Evolutionary conservation across 2,888 invertebrate species (phyloP).

Genomic region (Noctua comes): DNA sequence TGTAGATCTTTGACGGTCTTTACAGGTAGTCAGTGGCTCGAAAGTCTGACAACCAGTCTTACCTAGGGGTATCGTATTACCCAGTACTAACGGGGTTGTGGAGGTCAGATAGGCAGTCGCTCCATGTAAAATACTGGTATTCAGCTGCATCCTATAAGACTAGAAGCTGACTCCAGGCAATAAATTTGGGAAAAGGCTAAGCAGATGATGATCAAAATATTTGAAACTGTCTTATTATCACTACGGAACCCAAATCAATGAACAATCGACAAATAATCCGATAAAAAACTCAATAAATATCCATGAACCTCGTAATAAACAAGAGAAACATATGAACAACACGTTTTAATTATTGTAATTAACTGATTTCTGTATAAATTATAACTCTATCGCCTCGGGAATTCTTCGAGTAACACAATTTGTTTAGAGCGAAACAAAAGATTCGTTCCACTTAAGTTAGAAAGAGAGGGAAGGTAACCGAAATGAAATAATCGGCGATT

Average conservation of each 20-base stretch:
- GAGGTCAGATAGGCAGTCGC: too few species aligned
- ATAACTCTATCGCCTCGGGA: conserved; percentile 85
- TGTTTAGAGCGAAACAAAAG: conserved; percentile 68
- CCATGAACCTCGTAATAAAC: conserved; percentile 80
- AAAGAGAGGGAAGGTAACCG: conserved; percentile 69
- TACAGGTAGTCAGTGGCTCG: too few species aligned
- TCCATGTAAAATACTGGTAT: too few species aligned
- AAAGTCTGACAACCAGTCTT: too few species aligned
- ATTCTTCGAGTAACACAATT: conserved; percentile 78
- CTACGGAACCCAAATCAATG: conserved; percentile 71
- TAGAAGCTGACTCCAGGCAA: too few species aligned
- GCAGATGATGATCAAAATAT: not conserved
- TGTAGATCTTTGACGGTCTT: too few species aligned
- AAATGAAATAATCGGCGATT: conserved; percentile 80
- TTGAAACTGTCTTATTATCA: not conserved
- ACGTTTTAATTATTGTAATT: conserved; percentile 86
- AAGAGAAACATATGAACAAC: conserved; percentile 79
- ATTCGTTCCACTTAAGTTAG: conserved; percentile 46
- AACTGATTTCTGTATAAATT: conserved; percentile 86
- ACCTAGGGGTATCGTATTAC: too few species aligned
- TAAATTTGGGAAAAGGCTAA: too few species aligned
- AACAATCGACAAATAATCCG: conserved; percentile 72
- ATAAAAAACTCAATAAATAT: conserved; percentile 80
- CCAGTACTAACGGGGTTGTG: too few species aligned
- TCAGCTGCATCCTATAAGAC: too few species aligned